Evolutionary conservation across 2,888 invertebrate genomes (phyloP).

Genomic region (Gymnoscelis rufifasciata): DNA sequence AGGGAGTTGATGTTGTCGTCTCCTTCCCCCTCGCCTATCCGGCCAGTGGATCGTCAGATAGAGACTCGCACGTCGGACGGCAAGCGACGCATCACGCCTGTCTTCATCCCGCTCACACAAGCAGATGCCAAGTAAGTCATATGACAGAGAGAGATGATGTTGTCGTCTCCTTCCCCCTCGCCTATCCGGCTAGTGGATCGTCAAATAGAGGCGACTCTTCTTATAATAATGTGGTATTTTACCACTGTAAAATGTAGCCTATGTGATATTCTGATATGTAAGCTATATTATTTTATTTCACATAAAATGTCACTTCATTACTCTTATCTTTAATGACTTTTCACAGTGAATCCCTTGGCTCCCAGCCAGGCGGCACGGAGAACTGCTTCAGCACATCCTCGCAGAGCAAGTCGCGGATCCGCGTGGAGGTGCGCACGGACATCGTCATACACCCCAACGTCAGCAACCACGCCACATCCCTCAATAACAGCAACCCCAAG

Average conservation of each 20-base stretch:
- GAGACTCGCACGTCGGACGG: slow-evolving; percentile 97
- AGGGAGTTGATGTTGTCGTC: slow-evolving; percentile 42
- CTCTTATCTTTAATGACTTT: too few species aligned
- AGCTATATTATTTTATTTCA: too few species aligned
- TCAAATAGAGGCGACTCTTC: too few species aligned
- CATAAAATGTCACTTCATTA: background rate
- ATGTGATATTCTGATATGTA: too few species aligned
- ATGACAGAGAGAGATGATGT: too few species aligned
- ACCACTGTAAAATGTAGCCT: too few species aligned
- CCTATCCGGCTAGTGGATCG: too few species aligned
- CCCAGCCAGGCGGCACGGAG: slow-evolving; percentile 70
- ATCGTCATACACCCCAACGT: slow-evolving; percentile 79
- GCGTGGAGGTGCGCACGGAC: slow-evolving; percentile 86
- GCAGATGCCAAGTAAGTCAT: slow-evolving; percentile 82
- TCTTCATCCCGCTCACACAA: slow-evolving; percentile 89
- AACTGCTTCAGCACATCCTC: slow-evolving; percentile 86
- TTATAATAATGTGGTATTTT: too few species aligned
- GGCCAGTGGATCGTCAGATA: slow-evolving; percentile 92
- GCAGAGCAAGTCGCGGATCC: slow-evolving; percentile 87
- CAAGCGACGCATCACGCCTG: slow-evolving; percentile 96
- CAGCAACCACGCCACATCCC: slow-evolving; percentile 65
- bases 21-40: slow-evolving; percentile 60
- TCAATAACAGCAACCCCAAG: slow-evolving; percentile 35
- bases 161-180: too few species aligned
- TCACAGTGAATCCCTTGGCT: slow-evolving; percentile 71